Base-by-base conservation (phyloP, 2,888 invertebrate species). In the Phaedon cochleariae region DNA sequence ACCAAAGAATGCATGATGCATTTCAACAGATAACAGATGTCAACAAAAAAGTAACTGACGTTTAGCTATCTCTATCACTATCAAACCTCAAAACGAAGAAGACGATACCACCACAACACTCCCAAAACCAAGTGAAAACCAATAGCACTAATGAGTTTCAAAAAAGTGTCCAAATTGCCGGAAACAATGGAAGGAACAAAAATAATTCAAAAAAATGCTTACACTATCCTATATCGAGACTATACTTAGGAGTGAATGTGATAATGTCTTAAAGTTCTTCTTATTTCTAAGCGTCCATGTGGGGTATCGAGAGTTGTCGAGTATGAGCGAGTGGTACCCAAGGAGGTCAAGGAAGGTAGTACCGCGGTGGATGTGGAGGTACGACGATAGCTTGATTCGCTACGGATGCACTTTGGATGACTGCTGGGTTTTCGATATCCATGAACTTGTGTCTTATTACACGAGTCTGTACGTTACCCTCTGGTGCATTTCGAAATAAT, bases 271-370 rank as follows among this genome's bases (percentile, higher is more conserved):
- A 81, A 82, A 81, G 79, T 81, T 83, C 83, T 80, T 83, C 83
- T 84, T 83, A 83, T 83, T 84, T 84, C 82, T 82, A 79, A 81
- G 80, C 78, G 73, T 74, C 73, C 80, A 81, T 82, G 82, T 82
- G 80, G 81, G 82, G 21, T 37, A 41, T 83, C 83, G 83, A 76
- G 71, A 69, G 76, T 72, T 71, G 75, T 74, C 77, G 78, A 80
- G 76, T 76, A 69, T 63, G 54, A 70, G 69, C 79, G 79, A 80
- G 76, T 75, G 77, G 73, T 73, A 74, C 72, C 73, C 79, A 80
- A 79, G 76, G 77, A 79, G 81, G 82, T 82, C 82, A 81, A 81
- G 82, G 81, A 80, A 77, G 76, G 77, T 73, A 66, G 62, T 63
- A 55, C 58, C 53, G 64, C 68, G 68, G 52, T 53, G 68, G 62